Percentiles rank a stretch among this genome's conserved stretches.
phyloP scores from a whole-genome alignment of 1,140 invertebrate species.

The Lerema accius region DNA sequence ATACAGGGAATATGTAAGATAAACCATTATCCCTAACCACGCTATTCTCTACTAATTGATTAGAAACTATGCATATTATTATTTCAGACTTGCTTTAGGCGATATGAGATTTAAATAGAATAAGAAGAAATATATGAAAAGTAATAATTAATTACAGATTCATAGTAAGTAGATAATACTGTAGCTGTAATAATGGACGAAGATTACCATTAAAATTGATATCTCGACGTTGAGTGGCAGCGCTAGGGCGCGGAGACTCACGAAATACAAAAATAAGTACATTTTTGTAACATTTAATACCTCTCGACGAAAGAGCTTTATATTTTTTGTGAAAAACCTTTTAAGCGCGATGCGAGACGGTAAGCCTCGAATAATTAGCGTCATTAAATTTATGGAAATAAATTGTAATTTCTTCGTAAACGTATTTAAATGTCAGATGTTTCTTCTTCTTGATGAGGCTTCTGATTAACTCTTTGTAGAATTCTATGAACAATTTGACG shows the following conservation, averaged over 20 bases:
- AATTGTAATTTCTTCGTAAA: conserved; percentile 25
- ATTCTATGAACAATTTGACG: too few relatives aligned
- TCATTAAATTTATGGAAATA: conserved; percentile 34
- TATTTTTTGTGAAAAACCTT: conserved; percentile 29
- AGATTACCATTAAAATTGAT: background rate
- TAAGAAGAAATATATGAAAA: too few relatives aligned
- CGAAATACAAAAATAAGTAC: conserved; percentile 16
- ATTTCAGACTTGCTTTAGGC: too few relatives aligned
- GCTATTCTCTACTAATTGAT: too few relatives aligned
- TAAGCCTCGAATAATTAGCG: conserved; percentile 32
- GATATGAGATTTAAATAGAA: too few relatives aligned
- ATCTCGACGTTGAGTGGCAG: background rate
- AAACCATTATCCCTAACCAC: too few relatives aligned
- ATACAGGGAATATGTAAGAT: too few relatives aligned
- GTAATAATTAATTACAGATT: conserved; percentile 4
- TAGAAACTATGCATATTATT: too few relatives aligned
- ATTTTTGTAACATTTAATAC: conserved; percentile 27
- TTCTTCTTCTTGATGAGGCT: too few relatives aligned
- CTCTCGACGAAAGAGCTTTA: conserved; percentile 19
- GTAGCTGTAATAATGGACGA: background rate
- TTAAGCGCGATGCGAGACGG: conserved; percentile 21
- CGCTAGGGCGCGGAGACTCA: background rate
- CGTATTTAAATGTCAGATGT: conserved; percentile 9
- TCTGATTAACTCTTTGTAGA: background rate
- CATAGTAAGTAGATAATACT: background rate